Percentiles rank a stretch among this genome's conserved stretches.
Evolutionary conservation across 2,113 vertebrate species (phyloP).

Genomic region (Mesitornis unicolor): DNA sequence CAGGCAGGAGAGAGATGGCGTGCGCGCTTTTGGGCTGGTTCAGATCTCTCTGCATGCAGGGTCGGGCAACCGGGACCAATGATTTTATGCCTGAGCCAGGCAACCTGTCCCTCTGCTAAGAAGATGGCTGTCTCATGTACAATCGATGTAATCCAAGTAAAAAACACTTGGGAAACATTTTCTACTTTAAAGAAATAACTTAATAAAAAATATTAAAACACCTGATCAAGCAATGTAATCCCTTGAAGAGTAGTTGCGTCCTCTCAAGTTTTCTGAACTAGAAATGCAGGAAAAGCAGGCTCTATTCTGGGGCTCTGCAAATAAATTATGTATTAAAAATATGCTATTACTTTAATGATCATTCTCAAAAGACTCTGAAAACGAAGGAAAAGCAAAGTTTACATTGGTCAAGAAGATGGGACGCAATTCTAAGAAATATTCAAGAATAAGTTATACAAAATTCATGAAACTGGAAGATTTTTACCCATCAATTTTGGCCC

Average conservation of each 20-base stretch:
- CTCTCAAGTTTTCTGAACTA: not conserved
- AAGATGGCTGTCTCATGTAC: not conserved
- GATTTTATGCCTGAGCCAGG: not conserved
- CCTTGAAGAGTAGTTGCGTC: not conserved
- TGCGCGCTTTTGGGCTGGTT: not conserved
- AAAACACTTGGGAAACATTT: not conserved
- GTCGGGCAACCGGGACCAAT: rapidly evolving
- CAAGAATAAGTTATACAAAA: not conserved
- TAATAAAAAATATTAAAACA: not conserved
- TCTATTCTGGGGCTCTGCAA: not conserved
- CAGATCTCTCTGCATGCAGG: not conserved
- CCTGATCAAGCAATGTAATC: not conserved
- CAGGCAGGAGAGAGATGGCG: not conserved
- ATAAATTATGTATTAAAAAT: conserved; percentile 34
- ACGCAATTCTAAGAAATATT: conserved; percentile 9
- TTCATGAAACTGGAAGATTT: not conserved
- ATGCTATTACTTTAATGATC: conserved; percentile 23
- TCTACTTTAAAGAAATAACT: not conserved
- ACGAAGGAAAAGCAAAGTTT: conserved; percentile 34
- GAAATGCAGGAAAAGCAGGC: not conserved
- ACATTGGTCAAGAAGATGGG: not conserved
- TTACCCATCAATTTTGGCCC: conserved; percentile 11
- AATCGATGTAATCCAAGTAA: not conserved
- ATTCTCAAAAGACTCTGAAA: conserved; percentile 26
- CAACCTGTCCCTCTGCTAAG: not conserved